Percentiles rank a stretch among this genome's conserved stretches.
These are phyloP conservation scores for Nomia melanderi DNA, from an alignment of 1,140 invertebrate genomes.

Conservation along the genomic window DNA sequence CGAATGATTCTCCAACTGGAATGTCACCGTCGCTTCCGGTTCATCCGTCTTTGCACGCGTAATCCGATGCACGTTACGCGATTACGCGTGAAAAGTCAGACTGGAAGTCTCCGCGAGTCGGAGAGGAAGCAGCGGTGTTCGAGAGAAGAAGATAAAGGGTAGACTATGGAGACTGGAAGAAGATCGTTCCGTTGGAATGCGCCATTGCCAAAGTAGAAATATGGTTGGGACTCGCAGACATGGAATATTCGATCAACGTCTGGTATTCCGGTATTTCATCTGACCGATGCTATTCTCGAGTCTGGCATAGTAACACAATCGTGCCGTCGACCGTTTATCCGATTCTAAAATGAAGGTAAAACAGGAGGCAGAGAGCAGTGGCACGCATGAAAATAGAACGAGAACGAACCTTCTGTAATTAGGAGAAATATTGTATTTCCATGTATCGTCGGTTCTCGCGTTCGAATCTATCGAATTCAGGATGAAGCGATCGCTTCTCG, in stretches of 20 bases:
- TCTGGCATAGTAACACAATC: slow-evolving; percentile 51
- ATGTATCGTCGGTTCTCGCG: no score
- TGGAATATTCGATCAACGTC: slow-evolving; percentile 26
- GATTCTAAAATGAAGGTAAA: not conserved
- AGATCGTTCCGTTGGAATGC: not conserved
- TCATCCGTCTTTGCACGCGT: no score
- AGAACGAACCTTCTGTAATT: not conserved
- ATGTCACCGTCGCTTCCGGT: no score
- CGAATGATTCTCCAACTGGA: no score
- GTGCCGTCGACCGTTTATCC: slow-evolving; percentile 14
- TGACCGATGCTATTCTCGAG: slow-evolving; percentile 58
- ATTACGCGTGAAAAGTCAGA: no score
- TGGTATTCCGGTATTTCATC: slow-evolving; percentile 45
- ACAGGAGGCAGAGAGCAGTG: not conserved
- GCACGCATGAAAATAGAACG: not conserved
- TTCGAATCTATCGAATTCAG: no score
- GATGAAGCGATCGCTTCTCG: no score
- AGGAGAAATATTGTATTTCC: no score
- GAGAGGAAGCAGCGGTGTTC: not conserved
- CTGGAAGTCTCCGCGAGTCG: no score
- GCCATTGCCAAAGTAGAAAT: not conserved
- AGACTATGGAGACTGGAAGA: not conserved
- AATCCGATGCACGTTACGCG: no score
- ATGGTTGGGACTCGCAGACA: not conserved
- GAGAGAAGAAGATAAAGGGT: not conserved